phyloP scores from a whole-genome alignment of 2,113 vertebrate genomes.

The Galemys pyrenaicus region DNA sequence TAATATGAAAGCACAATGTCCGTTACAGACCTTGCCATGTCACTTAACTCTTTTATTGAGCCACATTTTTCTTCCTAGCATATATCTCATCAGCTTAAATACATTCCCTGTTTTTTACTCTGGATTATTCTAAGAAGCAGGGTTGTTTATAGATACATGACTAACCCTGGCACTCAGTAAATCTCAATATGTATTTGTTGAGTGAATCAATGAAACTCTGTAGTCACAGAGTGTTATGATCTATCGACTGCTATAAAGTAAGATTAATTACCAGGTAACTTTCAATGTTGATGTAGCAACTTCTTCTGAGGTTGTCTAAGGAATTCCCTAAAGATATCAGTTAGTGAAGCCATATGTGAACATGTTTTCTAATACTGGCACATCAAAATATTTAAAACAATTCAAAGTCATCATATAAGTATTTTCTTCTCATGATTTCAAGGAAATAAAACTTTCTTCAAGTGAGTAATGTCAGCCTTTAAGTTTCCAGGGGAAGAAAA shows the following conservation, averaged over 20 bases:
- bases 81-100: background rate
- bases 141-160: background rate
- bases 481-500: background rate
- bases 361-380: background rate
- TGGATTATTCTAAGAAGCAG: background rate
- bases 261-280: background rate
- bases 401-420: background rate
- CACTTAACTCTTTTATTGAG: background rate
- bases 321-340: background rate
- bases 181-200: background rate
- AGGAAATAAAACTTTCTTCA: slow-evolving; percentile 12
- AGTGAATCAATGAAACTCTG: slow-evolving; percentile 4
- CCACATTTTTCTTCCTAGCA: background rate
- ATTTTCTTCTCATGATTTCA: background rate
- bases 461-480: background rate
- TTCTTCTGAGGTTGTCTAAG: background rate
- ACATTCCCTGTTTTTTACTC: background rate
- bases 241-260: background rate
- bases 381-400: slow-evolving; percentile 5
- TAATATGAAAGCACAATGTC: background rate
- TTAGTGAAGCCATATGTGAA: background rate
- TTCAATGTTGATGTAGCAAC: background rate
- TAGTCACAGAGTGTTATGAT: background rate
- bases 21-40: background rate
- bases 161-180: background rate